These are phyloP conservation scores for Oscheius onirici DNA, from an alignment of 2,888 invertebrate genomes.

Conservation along the genomic window DNA sequence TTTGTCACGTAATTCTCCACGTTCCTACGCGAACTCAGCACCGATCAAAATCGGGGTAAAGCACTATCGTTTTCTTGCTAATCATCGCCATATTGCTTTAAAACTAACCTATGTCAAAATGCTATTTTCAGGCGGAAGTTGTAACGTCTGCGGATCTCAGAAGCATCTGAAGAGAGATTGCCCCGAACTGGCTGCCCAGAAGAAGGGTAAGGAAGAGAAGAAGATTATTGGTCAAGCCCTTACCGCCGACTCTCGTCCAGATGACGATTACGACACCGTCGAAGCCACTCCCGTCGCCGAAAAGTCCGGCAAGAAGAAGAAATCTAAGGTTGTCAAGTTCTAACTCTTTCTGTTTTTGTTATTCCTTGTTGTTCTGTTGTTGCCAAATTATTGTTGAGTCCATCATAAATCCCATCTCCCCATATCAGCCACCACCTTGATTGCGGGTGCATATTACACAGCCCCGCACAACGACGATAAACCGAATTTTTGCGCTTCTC, in stretches of 20 bases:
- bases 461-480: not conserved
- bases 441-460: not conserved
- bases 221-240: constrained; percentile 18
- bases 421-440: not conserved
- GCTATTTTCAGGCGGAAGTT: constrained; percentile 76
- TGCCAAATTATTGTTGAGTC: not conserved
- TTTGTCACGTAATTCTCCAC: not conserved
- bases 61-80: too few species aligned
- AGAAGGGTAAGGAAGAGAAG: constrained; percentile 33
- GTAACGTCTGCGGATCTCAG: constrained; percentile 83
- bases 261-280: constrained; percentile 77
- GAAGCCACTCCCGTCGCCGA: constrained; percentile 59
- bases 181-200: constrained; percentile 47
- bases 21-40: too few species aligned
- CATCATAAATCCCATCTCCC: too few species aligned
- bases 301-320: constrained; percentile 27
- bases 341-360: constrained; percentile 6
- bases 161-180: constrained; percentile 85
- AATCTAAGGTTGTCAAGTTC: constrained; percentile 37
- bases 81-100: too few species aligned
- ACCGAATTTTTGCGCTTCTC: not conserved
- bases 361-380: constrained; percentile 19
- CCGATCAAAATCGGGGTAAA: too few species aligned
- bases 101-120: too few species aligned
- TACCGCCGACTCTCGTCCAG: constrained; percentile 74